phyloP scores from a whole-genome alignment of 2,113 vertebrate species.

The Chloropsis hardwickii region DNA sequence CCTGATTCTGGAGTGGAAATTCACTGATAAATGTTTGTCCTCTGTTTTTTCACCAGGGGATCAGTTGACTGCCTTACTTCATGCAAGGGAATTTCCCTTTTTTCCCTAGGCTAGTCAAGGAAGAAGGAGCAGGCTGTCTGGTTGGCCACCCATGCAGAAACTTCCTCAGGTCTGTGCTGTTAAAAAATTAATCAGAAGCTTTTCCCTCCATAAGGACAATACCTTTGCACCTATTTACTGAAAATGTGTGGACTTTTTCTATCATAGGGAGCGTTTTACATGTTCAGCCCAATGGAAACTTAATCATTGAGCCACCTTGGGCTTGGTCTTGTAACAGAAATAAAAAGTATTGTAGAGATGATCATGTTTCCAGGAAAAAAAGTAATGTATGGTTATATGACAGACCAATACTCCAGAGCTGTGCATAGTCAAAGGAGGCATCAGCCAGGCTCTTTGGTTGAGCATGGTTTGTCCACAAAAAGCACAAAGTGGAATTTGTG shows the following conservation, averaged over 20 bases:
- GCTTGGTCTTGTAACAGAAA: background rate
- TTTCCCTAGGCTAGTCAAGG: background rate
- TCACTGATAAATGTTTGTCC: conserved; percentile 49
- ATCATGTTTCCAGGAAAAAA: background rate
- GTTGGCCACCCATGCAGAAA: conserved; percentile 30
- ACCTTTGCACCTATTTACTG: background rate
- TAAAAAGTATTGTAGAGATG: background rate
- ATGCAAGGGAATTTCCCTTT: conserved; percentile 42
- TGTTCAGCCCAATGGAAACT: background rate
- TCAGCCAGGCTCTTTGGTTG: background rate
- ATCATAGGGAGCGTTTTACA: background rate
- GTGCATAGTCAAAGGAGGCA: background rate
- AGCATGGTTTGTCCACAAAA: background rate
- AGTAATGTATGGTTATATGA: background rate
- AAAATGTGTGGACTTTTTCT: background rate
- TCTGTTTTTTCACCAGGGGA: background rate
- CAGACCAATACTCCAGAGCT: background rate
- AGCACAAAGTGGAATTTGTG: background rate
- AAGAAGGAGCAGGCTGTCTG: conserved; percentile 2
- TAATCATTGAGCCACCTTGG: background rate
- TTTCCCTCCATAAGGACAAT: background rate
- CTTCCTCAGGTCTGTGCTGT: background rate
- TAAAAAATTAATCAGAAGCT: background rate
- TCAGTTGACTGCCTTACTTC: background rate
- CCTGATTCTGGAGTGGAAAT: background rate